Evolutionary conservation across 2,888 invertebrate genomes (phyloP), one percentile per base, ranked within the genome.

Genomic region (Lathronympha strigana): DNA sequence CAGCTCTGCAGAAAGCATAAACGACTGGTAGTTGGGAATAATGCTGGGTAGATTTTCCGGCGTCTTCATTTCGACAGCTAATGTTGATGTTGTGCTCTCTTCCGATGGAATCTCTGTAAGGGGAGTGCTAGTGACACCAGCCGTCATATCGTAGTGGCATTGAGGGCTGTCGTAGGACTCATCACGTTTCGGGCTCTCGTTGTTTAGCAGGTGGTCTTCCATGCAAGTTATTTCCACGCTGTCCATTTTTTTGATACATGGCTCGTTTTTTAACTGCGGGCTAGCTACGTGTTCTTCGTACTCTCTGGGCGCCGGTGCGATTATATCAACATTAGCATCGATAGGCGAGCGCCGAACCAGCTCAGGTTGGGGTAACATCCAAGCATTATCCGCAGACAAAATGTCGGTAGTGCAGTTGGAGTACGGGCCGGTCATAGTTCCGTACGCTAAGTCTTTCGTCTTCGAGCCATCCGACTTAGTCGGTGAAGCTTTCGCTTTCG

Each of bases 391-490:
- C 5, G 79, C 80, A 0, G 89, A 87, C 1, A 78, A 73, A 0
- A 84, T 54, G 72, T 90, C 90, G 0, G 88, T 85, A 0, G 87
- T 85, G 66, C 90, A 91, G 68, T 88, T 90, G 0, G 91, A 90
- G 69, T 80, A 87, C 8, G 87, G 89, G 4, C 86, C 88, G 0
- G 88, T 79, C 1, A 88, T 73, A 0, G 90, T 89, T 4, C 84
- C 88, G 67, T 90, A 90, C 1, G 90, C 91, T 50, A 89, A 72
- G 68, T 91, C 90, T 72, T 85, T 87, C 15, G 89, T 90, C 68
- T 81, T 83, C 1, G 86, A 81, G 2, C 80, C 63, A 31, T 89
- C 88, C 0, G 87, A 83, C 69, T 84, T 86, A 0, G 84, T 84
- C 67, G 11, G 74, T 76, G 9, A 86, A 84, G 83, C 81, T 71